These are phyloP conservation scores for Phalanger gymnotis DNA, from an alignment of 2,797 vertebrate species.

Conservation along the genomic window DNA sequence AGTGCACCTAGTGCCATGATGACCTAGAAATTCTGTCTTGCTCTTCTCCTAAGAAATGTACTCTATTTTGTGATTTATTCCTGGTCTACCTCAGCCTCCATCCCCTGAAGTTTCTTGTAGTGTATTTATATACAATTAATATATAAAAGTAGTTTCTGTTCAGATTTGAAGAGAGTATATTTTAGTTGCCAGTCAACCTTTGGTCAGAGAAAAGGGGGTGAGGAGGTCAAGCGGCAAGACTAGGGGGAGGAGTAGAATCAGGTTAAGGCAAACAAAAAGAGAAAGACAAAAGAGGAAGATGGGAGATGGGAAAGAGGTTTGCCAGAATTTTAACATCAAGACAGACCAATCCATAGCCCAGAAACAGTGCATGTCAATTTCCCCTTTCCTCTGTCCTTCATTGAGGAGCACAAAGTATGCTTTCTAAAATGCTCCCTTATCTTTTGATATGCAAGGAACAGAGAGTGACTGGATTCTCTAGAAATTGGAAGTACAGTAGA, in stretches of 20 bases:
- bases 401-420: slow-evolving; percentile 63
- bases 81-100: background rate
- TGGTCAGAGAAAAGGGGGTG: background rate
- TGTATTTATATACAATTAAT: slow-evolving; percentile 48
- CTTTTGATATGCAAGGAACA: slow-evolving; percentile 40
- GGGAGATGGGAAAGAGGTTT: background rate
- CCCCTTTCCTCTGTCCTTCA: slow-evolving; percentile 66
- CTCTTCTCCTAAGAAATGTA: slow-evolving; percentile 67
- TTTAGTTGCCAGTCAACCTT: slow-evolving; percentile 48
- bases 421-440: slow-evolving; percentile 74
- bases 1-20: slow-evolving; percentile 61
- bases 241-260: background rate
- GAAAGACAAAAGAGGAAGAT: background rate
- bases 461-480: slow-evolving; percentile 42
- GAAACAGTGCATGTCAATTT: slow-evolving; percentile 62
- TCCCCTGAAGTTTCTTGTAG: slow-evolving; percentile 58
- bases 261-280: background rate
- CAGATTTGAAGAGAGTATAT: slow-evolving; percentile 61
- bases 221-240: background rate
- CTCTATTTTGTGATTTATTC: slow-evolving; percentile 52
- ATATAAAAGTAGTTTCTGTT: slow-evolving; percentile 55
- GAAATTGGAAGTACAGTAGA: slow-evolving; percentile 65
- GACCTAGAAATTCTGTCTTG: slow-evolving; percentile 75
- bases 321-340: background rate
- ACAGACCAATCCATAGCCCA: slow-evolving; percentile 15